Evolutionary conservation across 1,140 invertebrate genomes (phyloP).

Genomic region (Hylaeus volcanicus): DNA sequence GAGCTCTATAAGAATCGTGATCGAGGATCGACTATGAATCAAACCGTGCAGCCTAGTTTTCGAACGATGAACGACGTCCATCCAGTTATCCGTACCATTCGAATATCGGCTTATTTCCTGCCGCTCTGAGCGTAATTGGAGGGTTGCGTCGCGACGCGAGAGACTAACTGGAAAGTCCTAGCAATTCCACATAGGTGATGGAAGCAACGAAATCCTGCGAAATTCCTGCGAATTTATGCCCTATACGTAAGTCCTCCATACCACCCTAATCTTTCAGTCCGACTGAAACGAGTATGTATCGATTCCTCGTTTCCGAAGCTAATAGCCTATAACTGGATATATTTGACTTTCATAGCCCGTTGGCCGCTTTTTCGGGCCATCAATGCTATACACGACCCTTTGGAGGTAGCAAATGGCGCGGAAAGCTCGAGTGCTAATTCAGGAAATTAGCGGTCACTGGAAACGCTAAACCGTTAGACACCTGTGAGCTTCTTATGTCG

Average conservation of each 20-base stretch:
- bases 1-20: no score
- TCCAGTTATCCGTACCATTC: conserved; percentile 15
- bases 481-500: neutral
- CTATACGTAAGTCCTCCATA: conserved; percentile 27
- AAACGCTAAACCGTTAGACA: neutral
- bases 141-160: neutral
- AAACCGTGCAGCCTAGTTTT: neutral
- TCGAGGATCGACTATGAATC: neutral
- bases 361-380: conserved; percentile 16
- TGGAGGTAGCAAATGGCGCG: conserved; percentile 20
- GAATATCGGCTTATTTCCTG: neutral
- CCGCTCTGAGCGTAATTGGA: conserved; percentile 9
- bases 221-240: neutral
- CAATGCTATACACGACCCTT: conserved; percentile 9
- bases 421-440: neutral
- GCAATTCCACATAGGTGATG: neutral
- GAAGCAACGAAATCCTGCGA: neutral
- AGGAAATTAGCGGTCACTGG: conserved; percentile 22
- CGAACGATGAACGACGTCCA: neutral
- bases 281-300: conserved; percentile 42
- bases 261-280: conserved; percentile 43
- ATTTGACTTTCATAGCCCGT: conserved; percentile 44
- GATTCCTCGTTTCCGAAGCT: conserved; percentile 50
- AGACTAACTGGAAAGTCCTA: no score
- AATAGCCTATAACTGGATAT: conserved; percentile 30